These are phyloP conservation scores for Hapalemur alaotrensis DNA, from an alignment of 2,797 vertebrate species.

Conservation along the genomic window DNA sequence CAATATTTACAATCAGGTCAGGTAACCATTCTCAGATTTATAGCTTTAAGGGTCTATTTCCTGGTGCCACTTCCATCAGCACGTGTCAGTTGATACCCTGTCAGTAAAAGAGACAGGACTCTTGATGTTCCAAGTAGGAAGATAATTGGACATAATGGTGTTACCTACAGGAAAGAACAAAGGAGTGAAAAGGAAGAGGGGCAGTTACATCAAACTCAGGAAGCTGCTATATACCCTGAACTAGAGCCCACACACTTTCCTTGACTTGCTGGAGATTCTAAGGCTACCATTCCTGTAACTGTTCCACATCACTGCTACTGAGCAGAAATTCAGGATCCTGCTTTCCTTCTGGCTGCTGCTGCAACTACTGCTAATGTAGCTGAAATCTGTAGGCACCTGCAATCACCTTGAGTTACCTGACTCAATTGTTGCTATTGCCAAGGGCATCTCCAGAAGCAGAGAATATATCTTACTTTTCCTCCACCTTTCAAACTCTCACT, in stretches of 20 bases:
- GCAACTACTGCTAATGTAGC: not conserved
- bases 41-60: not conserved
- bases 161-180: not conserved
- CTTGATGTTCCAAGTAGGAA: not conserved
- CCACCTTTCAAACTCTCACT: not conserved
- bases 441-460: not conserved
- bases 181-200: not conserved
- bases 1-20: not conserved
- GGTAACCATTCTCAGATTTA: not conserved
- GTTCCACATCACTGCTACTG: not conserved
- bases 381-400: not conserved
- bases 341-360: not conserved
- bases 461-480: not conserved
- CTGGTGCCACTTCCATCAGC: not conserved
- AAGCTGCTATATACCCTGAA: not conserved
- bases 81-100: not conserved
- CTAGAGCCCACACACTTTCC: not conserved
- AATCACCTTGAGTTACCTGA: not conserved
- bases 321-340: not conserved
- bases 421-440: not conserved
- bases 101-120: not conserved
- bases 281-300: rapidly evolving
- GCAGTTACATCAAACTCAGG: not conserved
- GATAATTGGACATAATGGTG: not conserved
- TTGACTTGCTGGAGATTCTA: not conserved